Conservation (phyloP, 2,113 vertebrate species). For the Aspiorhynchus laticeps region DNA sequence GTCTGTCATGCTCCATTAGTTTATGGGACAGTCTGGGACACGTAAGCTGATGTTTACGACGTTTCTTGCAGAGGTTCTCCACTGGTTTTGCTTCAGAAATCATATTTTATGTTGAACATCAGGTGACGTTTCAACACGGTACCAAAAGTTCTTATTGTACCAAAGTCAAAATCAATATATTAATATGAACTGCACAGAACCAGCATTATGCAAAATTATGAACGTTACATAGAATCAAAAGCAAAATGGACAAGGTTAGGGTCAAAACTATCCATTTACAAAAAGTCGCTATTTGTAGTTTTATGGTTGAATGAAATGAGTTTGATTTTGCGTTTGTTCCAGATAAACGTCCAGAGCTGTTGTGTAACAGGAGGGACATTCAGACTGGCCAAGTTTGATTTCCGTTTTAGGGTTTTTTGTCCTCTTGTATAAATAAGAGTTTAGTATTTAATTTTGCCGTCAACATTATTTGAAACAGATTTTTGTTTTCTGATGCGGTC, state of each 20-base stretch:
- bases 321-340: conserved; percentile 12
- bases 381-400: neutral
- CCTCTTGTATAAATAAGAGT: conserved; percentile 1
- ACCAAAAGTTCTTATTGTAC: neutral
- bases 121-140: neutral
- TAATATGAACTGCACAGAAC: neutral
- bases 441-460: conserved; percentile 29
- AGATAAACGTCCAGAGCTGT: neutral
- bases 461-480: conserved; percentile 30
- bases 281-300: neutral
- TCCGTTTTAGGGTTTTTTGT: neutral
- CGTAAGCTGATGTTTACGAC: neutral
- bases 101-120: neutral
- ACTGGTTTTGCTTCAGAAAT: neutral
- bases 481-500: conserved; percentile 25
- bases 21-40: conserved; percentile 1
- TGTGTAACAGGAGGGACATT: neutral
- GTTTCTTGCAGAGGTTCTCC: neutral
- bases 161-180: neutral
- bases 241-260: neutral
- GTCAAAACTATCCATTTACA: neutral
- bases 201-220: neutral
- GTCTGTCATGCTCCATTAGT: neutral
- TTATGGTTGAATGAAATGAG: neutral
- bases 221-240: neutral